Evolutionary conservation across 2,797 vertebrate species (phyloP), one percentile per base, ranked within the genome.

Genomic region (Neosilurus mollespiculum): DNA sequence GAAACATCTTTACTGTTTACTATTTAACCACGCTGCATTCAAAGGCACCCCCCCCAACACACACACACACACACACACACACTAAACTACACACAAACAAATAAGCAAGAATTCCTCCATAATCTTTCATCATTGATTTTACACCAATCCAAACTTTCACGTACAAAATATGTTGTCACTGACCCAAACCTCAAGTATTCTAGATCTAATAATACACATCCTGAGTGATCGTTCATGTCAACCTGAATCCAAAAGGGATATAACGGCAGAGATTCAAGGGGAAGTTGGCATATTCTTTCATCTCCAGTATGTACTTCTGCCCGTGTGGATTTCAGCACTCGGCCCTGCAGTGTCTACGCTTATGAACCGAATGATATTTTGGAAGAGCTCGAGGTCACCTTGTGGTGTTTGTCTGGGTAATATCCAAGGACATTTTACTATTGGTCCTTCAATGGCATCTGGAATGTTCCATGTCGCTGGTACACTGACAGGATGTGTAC

Each of bases 171-270:
- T 22, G 30, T 30, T 9, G 15, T 73, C 51, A 56, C 56, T 77
- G 30, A 7, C 56, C 30, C 14, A 77, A 61, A 77, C 12, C 5
- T 59, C 20, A 61, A 61, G 30, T n/a, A 43, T 43, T 43, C 43
- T 43, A 77, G 26, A 59, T 59, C 73, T 77, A 77, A 77, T 37
- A 61, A 77, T 43, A 61, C 30, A 61, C 34, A n/a, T 61, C 54
- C 56, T 61, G 18, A 34, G 54, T 30, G 71, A 75, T 34, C 16
- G 16, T 56, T 30, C 71, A 56, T 53, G 10, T 26, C 7, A 10
- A 72, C 49, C 51, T 24, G n/a, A 53, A 72, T 53, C 69, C 49
- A 72, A 24, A 24, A 24, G 37, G 11, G 43, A n/a, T 71, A 56
- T 73, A 30, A 73, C 9, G 71, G 20, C 72, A 76, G 26, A 34